Evolutionary conservation across 2,113 vertebrate species (phyloP).

Genomic region (Corythoichthys intestinalis): DNA sequence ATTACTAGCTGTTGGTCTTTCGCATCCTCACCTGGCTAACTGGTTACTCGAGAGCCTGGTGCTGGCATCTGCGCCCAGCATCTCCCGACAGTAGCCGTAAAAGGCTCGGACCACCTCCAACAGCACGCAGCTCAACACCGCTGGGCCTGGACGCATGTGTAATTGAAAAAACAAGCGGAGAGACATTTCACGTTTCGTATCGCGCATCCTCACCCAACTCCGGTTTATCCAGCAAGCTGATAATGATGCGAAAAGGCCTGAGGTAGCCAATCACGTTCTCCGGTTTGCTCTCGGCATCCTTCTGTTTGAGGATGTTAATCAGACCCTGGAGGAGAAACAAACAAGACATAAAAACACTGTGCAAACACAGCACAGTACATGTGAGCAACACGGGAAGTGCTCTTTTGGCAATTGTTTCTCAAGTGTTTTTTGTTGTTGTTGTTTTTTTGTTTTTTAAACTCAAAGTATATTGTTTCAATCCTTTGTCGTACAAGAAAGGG

Average conservation of each 20-base stretch:
- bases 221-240: slow-evolving; percentile 92
- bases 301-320: slow-evolving; percentile 83
- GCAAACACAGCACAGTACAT: too few species aligned
- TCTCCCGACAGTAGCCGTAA: slow-evolving; percentile 83
- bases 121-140: slow-evolving; percentile 81
- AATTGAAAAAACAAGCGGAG: background rate
- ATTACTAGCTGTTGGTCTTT: background rate
- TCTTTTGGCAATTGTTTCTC: background rate
- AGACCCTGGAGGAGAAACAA: slow-evolving; percentile 73
- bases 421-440: background rate
- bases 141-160: slow-evolving; percentile 74
- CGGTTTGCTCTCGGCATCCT: slow-evolving; percentile 66
- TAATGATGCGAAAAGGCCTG: slow-evolving; percentile 88
- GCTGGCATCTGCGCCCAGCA: slow-evolving; percentile 80
- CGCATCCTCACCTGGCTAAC: slow-evolving; percentile 69
- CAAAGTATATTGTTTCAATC: background rate
- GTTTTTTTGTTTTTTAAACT: background rate
- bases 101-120: slow-evolving; percentile 92
- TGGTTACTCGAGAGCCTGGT: slow-evolving; percentile 79
- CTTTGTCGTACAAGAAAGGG: too few species aligned
- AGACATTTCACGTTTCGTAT: background rate
- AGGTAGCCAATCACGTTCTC: slow-evolving; percentile 81
- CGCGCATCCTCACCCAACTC: slow-evolving; percentile 81
- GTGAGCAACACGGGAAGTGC: background rate
- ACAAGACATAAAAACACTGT: background rate